A percentile compares a stretch with the other conserved stretches of the same genome.
These are phyloP conservation scores for Dreissena rostriformis DNA, from an alignment of 1,140 invertebrate species.

Conservation along the genomic window DNA sequence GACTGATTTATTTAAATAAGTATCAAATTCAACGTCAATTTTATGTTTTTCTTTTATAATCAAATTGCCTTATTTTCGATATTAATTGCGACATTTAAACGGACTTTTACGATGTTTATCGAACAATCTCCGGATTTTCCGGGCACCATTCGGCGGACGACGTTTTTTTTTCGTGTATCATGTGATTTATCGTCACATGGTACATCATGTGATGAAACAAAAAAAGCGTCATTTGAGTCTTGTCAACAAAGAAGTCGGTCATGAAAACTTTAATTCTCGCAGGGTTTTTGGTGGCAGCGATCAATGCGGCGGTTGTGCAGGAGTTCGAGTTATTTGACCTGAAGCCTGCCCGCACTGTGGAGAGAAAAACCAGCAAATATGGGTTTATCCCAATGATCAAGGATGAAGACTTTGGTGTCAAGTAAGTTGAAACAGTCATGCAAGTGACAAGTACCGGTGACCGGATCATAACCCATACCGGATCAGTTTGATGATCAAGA, in stretches of 20 bases:
- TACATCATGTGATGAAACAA: not conserved
- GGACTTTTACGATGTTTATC: too few species aligned
- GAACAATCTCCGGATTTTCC: too few species aligned
- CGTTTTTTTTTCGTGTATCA: not conserved
- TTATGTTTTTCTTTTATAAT: too few species aligned
- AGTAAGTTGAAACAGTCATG: constrained; percentile 16
- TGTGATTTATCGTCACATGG: constrained; percentile 18
- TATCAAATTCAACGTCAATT: too few species aligned
- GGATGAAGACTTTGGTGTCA: constrained; percentile 37
- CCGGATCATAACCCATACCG: not conserved
- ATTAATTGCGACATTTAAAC: too few species aligned
- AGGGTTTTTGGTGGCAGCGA: constrained; percentile 2
- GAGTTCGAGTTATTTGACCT: constrained; percentile 16
- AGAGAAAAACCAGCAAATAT: constrained; percentile 31
- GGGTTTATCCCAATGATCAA: constrained; percentile 18
- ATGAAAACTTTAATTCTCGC: constrained; percentile 8
- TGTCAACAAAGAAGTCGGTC: not conserved
- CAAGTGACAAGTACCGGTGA: not conserved
- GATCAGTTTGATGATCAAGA: not conserved
- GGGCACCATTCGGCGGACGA: too few species aligned
- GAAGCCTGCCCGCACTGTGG: not conserved
- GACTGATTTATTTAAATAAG: too few species aligned
- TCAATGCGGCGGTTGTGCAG: not conserved
- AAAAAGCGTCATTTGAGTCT: not conserved
- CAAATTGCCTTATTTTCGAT: too few species aligned